Evolutionary conservation across 2,888 invertebrate genomes (phyloP).

Genomic region (Neria commutata): DNA sequence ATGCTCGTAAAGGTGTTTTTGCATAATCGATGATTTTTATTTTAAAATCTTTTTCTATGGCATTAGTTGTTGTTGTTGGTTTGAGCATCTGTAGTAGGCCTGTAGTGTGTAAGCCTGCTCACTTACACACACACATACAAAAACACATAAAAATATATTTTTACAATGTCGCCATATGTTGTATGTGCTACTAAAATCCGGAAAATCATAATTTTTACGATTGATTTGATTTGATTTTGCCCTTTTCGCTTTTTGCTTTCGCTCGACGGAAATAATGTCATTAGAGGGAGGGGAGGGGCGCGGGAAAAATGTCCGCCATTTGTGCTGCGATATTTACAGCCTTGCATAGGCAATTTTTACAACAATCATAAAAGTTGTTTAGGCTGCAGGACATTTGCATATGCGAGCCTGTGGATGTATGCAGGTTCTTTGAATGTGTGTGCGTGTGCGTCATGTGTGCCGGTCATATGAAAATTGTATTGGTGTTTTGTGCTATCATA

Average conservation of each 20-base stretch:
- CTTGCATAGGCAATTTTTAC: too few species aligned
- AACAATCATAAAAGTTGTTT: too few species aligned
- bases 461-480: too few species aligned
- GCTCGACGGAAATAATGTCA: slow-evolving; percentile 2
- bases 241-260: too few species aligned
- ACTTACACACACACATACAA: too few species aligned
- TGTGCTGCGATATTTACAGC: not conserved
- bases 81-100: not conserved
- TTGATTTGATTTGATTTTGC: slow-evolving; percentile 1
- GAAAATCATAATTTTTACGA: not conserved
- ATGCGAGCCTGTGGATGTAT: too few species aligned
- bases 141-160: slow-evolving; percentile 1
- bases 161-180: not conserved
- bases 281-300: too few species aligned
- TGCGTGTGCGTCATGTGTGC: too few species aligned
- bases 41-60: slow-evolving; percentile 37
- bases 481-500: too few species aligned
- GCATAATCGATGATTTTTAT: slow-evolving; percentile 51
- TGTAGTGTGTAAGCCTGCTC: not conserved
- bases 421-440: too few species aligned
- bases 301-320: too few species aligned
- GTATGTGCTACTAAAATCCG: not conserved
- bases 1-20: slow-evolving; percentile 44
- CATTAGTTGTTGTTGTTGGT: not conserved
- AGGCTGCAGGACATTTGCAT: too few species aligned